Evolutionary conservation across 2,113 vertebrate species (phyloP).

Genomic region (Dunckerocampus dactyliophorus): DNA sequence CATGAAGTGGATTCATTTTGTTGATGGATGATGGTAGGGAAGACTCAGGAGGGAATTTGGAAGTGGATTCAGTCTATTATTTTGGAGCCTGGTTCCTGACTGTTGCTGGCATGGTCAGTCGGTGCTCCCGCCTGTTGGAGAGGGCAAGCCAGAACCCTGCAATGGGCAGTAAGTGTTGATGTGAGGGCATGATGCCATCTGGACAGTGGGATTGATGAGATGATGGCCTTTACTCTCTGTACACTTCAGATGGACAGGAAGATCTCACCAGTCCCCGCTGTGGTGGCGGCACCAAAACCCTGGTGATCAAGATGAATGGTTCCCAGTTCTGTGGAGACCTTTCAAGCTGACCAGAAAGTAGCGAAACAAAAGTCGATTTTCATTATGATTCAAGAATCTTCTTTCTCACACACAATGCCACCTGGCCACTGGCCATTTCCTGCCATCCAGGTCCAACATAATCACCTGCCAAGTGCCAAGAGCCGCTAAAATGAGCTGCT

Average conservation of each 20-base stretch:
- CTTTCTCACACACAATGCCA: slow-evolving; percentile 34
- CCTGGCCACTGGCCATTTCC: slow-evolving; percentile 54
- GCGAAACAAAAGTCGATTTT: slow-evolving; percentile 35
- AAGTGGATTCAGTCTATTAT: slow-evolving; percentile 58
- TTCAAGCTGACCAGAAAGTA: slow-evolving; percentile 30
- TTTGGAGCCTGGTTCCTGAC: slow-evolving; percentile 53
- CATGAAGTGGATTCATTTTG: slow-evolving; percentile 54
- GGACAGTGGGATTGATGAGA: slow-evolving; percentile 57
- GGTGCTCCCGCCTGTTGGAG: slow-evolving; percentile 35
- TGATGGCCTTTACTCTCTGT: slow-evolving; percentile 48
- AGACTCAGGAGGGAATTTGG: slow-evolving; percentile 56
- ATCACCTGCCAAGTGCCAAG: slow-evolving; percentile 48
- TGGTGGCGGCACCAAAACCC: slow-evolving; percentile 55
- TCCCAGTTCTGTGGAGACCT: slow-evolving; percentile 50
- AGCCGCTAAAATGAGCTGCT: slow-evolving; percentile 35
- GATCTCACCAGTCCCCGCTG: slow-evolving; percentile 49
- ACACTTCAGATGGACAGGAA: slow-evolving; percentile 51
- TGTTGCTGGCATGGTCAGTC: slow-evolving; percentile 67
- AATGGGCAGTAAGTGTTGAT: slow-evolving; percentile 54
- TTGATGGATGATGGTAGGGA: slow-evolving; percentile 54
- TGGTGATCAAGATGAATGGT: slow-evolving; percentile 53
- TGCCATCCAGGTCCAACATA: slow-evolving; percentile 51
- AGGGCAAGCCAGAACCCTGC: slow-evolving; percentile 59
- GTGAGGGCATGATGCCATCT: slow-evolving; percentile 71
- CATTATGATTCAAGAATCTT: slow-evolving; percentile 41